phyloP scores from a whole-genome alignment of 2,888 invertebrate genomes.

The Idaea biselata region DNA sequence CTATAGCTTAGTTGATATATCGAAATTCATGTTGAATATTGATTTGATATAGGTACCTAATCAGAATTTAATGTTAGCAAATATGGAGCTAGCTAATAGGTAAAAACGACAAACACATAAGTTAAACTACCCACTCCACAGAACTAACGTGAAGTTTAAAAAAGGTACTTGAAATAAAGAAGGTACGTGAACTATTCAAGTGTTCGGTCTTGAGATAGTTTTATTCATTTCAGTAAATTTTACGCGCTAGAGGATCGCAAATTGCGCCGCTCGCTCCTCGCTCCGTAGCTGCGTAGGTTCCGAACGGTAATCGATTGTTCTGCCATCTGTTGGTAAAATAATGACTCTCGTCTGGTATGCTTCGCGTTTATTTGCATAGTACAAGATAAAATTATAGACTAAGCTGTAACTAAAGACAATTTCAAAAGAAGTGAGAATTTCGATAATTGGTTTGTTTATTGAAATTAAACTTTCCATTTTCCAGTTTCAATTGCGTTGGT shows the following conservation, averaged over 20 bases:
- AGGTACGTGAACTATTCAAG: conserved; percentile 42
- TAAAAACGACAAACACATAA: too few relatives aligned
- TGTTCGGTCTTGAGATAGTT: conserved; percentile 68
- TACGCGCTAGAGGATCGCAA: conserved; percentile 69
- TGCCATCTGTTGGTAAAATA: conserved; percentile 78
- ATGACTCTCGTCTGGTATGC: conserved; percentile 73
- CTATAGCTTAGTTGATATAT: too few relatives aligned
- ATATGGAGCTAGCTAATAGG: too few relatives aligned
- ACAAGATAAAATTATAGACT: not conserved
- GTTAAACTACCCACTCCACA: not conserved
- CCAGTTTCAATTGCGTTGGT: too few relatives aligned
- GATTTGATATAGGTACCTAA: too few relatives aligned
- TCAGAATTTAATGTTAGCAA: too few relatives aligned
- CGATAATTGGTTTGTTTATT: not conserved
- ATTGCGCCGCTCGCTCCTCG: conserved; percentile 69
- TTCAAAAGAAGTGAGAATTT: not conserved
- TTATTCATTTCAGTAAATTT: conserved; percentile 79
- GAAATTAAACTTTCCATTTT: too few relatives aligned
- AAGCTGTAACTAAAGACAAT: not conserved
- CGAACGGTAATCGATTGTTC: conserved; percentile 72
- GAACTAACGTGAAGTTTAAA: not conserved
- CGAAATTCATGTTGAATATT: too few relatives aligned
- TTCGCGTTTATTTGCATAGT: conserved; percentile 48
- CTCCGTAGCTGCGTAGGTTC: conserved; percentile 23
- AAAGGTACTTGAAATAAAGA: not conserved